phyloP scores from a whole-genome alignment of 2,113 vertebrate species.

The Elaphurus davidianus region DNA sequence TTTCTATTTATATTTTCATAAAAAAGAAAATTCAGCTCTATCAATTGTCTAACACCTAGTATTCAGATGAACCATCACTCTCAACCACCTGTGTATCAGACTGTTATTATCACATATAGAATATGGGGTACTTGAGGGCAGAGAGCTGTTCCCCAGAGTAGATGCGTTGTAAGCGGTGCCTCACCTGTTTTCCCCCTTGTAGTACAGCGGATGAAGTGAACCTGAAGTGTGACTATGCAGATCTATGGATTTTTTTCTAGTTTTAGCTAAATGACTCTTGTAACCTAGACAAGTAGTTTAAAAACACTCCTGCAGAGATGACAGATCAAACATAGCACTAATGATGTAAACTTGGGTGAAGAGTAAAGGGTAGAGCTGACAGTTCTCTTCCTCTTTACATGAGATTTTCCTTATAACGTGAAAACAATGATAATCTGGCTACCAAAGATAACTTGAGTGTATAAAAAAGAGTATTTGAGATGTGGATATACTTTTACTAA shows the following conservation, averaged over 20 bases:
- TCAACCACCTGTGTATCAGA: not conserved
- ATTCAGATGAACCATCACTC: not conserved
- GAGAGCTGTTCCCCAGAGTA: not conserved
- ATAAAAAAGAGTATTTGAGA: not conserved
- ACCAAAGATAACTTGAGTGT: not conserved
- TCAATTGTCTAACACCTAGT: not conserved
- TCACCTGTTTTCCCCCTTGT: not conserved
- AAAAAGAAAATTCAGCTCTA: not conserved
- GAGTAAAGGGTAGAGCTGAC: not conserved
- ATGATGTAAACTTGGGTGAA: not conserved
- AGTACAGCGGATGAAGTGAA: not conserved
- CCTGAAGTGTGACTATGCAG: not conserved
- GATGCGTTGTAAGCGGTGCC: fast-evolving
- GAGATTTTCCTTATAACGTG: not conserved
- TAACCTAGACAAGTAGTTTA: not conserved
- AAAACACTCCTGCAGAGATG: not conserved
- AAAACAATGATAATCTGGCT: not conserved
- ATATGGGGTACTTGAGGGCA: not conserved
- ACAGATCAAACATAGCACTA: not conserved
- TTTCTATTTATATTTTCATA: not conserved
- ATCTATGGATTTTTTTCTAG: not conserved
- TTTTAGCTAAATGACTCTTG: not conserved
- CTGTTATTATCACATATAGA: not conserved
- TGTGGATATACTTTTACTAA: not conserved
- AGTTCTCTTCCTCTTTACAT: not conserved